These are phyloP conservation scores for Ara ararauna DNA, from an alignment of 2,797 vertebrate genomes.

Conservation along the genomic window DNA sequence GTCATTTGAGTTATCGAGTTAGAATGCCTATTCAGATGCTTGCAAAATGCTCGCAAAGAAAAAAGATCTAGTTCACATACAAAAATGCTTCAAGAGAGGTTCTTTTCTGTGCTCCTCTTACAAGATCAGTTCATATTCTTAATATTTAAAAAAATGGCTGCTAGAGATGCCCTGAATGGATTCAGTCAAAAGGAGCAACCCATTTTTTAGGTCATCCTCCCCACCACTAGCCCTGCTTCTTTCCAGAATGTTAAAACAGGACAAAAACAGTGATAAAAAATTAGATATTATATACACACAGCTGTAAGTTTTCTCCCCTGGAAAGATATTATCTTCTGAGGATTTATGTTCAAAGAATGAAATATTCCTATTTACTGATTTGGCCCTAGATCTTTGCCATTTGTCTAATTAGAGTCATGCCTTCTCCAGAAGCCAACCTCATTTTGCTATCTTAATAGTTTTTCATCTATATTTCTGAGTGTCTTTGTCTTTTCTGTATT, in stretches of 20 bases:
- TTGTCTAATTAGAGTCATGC: not conserved
- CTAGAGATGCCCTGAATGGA: not conserved
- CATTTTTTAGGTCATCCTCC: not conserved
- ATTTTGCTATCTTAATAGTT: not conserved
- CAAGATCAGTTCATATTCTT: not conserved
- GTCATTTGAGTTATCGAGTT: not conserved
- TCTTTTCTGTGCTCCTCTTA: not conserved
- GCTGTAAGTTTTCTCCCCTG: not conserved
- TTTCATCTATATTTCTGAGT: not conserved
- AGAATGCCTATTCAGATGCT: not conserved
- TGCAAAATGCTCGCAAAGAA: not conserved
- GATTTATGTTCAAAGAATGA: not conserved
- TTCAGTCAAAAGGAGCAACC: not conserved
- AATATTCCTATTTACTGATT: not conserved
- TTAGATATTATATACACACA: not conserved
- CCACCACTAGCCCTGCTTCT: accelerated
- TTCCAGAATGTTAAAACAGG: not conserved
- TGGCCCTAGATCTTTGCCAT: not conserved
- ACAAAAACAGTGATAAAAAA: not conserved
- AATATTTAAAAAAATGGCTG: not conserved
- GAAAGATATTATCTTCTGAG: not conserved
- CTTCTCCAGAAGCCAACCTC: not conserved
- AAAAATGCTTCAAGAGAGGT: not conserved
- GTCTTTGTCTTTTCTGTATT: not conserved
- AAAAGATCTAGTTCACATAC: not conserved